Conservation (phyloP, 2,888 invertebrate species). For the Meandrusa payeni region DNA sequence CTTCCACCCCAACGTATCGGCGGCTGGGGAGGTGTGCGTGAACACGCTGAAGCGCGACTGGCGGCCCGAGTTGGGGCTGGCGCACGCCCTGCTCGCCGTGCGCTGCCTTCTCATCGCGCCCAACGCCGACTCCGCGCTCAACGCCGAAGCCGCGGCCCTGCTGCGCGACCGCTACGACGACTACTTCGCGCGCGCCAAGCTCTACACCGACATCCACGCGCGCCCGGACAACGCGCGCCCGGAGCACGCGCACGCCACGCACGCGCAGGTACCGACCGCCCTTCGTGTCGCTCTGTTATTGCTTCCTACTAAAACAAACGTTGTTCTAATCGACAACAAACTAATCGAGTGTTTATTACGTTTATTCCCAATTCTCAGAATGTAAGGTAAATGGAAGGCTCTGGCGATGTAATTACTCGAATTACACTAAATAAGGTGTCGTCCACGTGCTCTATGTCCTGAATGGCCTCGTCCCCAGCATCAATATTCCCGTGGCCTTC, state of each 20-base stretch:
- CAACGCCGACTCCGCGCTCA: slow-evolving; percentile 97
- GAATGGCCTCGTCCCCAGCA: too few relatives aligned
- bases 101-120: slow-evolving; percentile 97
- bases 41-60: slow-evolving; percentile 98
- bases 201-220: slow-evolving; percentile 71
- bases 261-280: slow-evolving; percentile 4
- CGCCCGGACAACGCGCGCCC: slow-evolving; percentile 24
- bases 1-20: slow-evolving; percentile 97
- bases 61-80: slow-evolving; percentile 97
- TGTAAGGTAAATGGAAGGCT: too few relatives aligned
- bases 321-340: too few relatives aligned
- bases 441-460: too few relatives aligned
- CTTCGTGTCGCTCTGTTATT: too few relatives aligned
- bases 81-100: slow-evolving; percentile 95
- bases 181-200: slow-evolving; percentile 84
- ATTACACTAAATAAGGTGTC: too few relatives aligned
- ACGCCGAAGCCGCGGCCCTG: slow-evolving; percentile 97
- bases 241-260: slow-evolving; percentile 11
- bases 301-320: too few relatives aligned
- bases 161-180: slow-evolving; percentile 95
- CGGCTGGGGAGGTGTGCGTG: slow-evolving; percentile 97
- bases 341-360: too few relatives aligned
- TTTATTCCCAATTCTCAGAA: too few relatives aligned
- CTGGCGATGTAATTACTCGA: too few relatives aligned
- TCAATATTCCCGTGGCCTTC: too few relatives aligned